Evolutionary conservation across 2,888 invertebrate genomes (phyloP).

Genomic region (Ethmia dodecea): DNA sequence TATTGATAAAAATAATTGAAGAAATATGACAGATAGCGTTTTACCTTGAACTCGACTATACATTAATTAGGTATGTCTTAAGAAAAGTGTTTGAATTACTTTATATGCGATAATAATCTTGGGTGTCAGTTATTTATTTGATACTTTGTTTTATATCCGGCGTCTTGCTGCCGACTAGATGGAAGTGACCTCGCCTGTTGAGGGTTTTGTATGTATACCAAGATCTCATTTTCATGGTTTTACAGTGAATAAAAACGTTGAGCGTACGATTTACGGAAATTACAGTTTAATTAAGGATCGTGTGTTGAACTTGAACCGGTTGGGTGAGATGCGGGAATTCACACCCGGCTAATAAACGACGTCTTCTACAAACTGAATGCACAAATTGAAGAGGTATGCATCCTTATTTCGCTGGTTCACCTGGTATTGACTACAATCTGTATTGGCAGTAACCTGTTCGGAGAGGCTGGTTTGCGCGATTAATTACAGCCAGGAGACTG

Average conservation of each 20-base stretch:
- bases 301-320: conserved; percentile 14
- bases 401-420: conserved; percentile 16
- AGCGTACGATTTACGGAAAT: conserved; percentile 35
- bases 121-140: not conserved
- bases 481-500: conserved; percentile 24
- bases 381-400: conserved; percentile 16
- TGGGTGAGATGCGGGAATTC: conserved; percentile 1
- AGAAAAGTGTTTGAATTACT: not conserved
- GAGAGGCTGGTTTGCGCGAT: conserved; percentile 13
- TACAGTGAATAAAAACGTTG: conserved; percentile 28
- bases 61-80: not conserved
- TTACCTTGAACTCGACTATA: too few relatives aligned
- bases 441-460: conserved; percentile 18
- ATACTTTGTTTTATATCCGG: too few relatives aligned
- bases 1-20: too few relatives aligned
- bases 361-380: conserved; percentile 17
- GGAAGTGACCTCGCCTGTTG: too few relatives aligned
- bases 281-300: conserved; percentile 36
- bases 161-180: too few relatives aligned
- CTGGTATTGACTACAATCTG: conserved; percentile 4
- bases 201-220: too few relatives aligned
- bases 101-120: not conserved
- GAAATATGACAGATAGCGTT: too few relatives aligned
- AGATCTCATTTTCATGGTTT: too few relatives aligned
- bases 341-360: conserved; percentile 12